Percentiles rank a stretch among this genome's conserved stretches.
These are phyloP conservation scores for Ephestia elutella DNA, from an alignment of 1,140 invertebrate genomes.

Conservation along the genomic window DNA sequence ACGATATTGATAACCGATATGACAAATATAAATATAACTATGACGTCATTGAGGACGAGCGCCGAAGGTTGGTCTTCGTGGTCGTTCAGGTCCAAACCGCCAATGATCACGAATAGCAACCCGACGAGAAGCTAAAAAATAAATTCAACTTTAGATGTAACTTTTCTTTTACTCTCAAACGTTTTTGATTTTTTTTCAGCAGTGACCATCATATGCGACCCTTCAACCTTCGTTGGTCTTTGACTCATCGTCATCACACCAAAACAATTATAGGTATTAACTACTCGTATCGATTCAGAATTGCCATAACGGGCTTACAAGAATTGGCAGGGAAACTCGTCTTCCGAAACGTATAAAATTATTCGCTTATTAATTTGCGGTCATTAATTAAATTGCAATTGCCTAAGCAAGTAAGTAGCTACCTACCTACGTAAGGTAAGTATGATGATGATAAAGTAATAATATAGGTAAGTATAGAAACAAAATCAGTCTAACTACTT, in stretches of 20 bases:
- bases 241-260: constrained; percentile 1
- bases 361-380: no score
- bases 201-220: background rate
- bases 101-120: constrained; percentile 85
- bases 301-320: no score
- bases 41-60: constrained; percentile 84
- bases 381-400: no score
- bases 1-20: constrained; percentile 86
- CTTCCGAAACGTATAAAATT: no score
- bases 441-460: no score
- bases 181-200: background rate
- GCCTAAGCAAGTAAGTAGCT: no score
- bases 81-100: constrained; percentile 86
- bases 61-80: constrained; percentile 81
- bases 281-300: no score
- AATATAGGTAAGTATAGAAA: no score
- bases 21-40: constrained; percentile 84
- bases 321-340: no score
- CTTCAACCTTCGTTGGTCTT: constrained; percentile 4
- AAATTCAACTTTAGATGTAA: constrained; percentile 4
- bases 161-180: constrained; percentile 7
- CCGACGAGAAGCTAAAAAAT: constrained; percentile 82
- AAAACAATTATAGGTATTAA: no score
- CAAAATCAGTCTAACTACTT: no score
- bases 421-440: no score